These are phyloP conservation scores for Origma solitaria DNA, from an alignment of 2,113 vertebrate genomes.

Conservation along the genomic window DNA sequence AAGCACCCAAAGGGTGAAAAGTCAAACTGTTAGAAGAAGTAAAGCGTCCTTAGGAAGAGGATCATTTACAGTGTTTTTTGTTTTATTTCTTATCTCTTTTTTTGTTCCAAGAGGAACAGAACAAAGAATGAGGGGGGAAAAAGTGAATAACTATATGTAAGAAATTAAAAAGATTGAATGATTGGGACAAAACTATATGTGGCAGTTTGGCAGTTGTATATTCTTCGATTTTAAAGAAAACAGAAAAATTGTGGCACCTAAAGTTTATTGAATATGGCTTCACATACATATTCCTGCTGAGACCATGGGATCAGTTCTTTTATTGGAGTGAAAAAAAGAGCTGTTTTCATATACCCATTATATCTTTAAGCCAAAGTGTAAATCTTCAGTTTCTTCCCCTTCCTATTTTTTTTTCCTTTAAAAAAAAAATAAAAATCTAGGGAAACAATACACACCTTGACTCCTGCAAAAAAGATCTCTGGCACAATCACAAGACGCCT, in stretches of 20 bases:
- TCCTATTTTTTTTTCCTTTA: neutral
- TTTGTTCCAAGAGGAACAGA: neutral
- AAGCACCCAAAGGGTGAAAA: conserved; percentile 30
- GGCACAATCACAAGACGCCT: conserved; percentile 67
- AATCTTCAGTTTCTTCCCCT: conserved; percentile 22
- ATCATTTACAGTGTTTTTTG: neutral
- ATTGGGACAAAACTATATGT: neutral
- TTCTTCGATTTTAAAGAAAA: neutral
- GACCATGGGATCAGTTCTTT: neutral
- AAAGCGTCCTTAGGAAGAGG: neutral
- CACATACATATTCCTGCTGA: neutral
- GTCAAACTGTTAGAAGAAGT: neutral
- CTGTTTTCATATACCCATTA: conserved; percentile 20
- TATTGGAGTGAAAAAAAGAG: neutral
- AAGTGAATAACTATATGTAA: neutral
- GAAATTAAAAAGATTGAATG: neutral
- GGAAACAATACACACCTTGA: conserved; percentile 70
- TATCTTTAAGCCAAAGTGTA: conserved; percentile 45
- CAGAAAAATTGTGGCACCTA: conserved; percentile 5
- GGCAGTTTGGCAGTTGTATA: neutral
- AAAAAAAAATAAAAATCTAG: neutral
- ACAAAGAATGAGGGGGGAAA: rapidly evolving
- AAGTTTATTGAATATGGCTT: conserved; percentile 26
- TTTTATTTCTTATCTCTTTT: conserved; percentile 26
- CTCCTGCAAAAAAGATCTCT: conserved; percentile 67